phyloP scores from a whole-genome alignment of 1,140 invertebrate species.

The Aporrectodea caliginosa region DNA sequence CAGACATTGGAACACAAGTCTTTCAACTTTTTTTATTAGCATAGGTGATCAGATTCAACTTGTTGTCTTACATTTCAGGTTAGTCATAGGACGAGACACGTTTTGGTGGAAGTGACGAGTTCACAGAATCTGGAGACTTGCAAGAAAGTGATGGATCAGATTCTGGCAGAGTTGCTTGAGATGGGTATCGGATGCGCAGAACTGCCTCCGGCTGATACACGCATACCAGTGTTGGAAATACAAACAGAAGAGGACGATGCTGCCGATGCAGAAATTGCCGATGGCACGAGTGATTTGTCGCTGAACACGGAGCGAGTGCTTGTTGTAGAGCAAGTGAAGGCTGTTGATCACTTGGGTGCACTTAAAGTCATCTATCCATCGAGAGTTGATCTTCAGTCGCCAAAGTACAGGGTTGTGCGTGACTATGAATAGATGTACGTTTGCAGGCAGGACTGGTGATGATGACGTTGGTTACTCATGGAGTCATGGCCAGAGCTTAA shows the following conservation, averaged over 20 bases:
- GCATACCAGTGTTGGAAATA: conserved; percentile 44
- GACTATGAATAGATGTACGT: neutral
- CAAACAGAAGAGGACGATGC: conserved; percentile 1
- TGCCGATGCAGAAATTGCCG: conserved; percentile 22
- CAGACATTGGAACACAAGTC: no score
- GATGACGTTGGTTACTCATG: no score
- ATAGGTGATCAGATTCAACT: no score
- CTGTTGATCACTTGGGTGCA: conserved; percentile 66
- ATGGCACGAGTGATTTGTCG: neutral
- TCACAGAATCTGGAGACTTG: conserved; percentile 64
- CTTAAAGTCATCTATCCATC: conserved; percentile 74
- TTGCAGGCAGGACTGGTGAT: no score
- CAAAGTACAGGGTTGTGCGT: neutral
- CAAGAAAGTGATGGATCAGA: conserved; percentile 66
- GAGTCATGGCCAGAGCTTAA: no score
- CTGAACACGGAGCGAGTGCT: conserved; percentile 47
- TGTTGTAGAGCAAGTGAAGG: conserved; percentile 66
- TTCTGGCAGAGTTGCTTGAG: conserved; percentile 64
- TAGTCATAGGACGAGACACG: conserved; percentile 61
- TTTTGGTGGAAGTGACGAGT: conserved; percentile 76
- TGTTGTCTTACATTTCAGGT: conserved; percentile 47
- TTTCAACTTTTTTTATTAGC: no score
- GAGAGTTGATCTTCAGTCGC: conserved; percentile 62
- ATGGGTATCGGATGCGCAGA: conserved; percentile 48
- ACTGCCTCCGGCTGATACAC: conserved; percentile 2